Conservation (phyloP, 2,113 vertebrate species). For the Sapayoa aenigma region DNA sequence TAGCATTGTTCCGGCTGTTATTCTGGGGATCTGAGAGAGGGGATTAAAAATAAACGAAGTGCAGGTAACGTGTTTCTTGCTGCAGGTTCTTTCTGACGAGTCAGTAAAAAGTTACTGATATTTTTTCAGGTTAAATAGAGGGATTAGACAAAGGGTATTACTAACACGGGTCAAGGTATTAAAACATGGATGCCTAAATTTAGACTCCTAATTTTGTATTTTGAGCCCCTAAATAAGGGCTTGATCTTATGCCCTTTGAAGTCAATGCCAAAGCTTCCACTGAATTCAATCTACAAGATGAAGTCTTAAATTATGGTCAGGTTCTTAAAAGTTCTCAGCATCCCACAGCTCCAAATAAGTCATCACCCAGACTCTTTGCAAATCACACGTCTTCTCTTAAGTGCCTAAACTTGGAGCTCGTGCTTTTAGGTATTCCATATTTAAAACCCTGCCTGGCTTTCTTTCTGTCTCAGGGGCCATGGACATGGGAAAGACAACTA, state of each 20-base stretch:
- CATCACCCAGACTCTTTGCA: neutral
- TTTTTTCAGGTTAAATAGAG: neutral
- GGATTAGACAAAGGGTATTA: conserved; percentile 5
- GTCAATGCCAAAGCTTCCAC: conserved; percentile 12
- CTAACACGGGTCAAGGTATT: conserved; percentile 1
- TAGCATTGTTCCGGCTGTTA: neutral
- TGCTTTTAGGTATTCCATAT: conserved; percentile 20
- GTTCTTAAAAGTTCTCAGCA: neutral
- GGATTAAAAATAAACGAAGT: neutral
- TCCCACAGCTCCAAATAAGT: neutral
- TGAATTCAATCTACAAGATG: neutral
- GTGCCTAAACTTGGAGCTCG: neutral
- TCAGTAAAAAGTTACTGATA: neutral
- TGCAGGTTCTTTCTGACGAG: neutral
- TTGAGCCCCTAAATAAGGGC: conserved; percentile 13
- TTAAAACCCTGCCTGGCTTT: conserved; percentile 9
- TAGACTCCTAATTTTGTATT: conserved; percentile 25
- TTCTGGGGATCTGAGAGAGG: conserved; percentile 2
- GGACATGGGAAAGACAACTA: neutral
- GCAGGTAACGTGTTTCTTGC: neutral
- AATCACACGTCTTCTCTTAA: neutral
- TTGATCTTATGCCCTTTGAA: conserved; percentile 38
- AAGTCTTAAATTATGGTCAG: conserved; percentile 18
- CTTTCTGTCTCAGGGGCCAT: neutral
- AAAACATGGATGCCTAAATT: conserved; percentile 23